These are phyloP conservation scores for Stenoptilia bipunctidactyla DNA, from an alignment of 2,888 invertebrate genomes.

Conservation along the genomic window DNA sequence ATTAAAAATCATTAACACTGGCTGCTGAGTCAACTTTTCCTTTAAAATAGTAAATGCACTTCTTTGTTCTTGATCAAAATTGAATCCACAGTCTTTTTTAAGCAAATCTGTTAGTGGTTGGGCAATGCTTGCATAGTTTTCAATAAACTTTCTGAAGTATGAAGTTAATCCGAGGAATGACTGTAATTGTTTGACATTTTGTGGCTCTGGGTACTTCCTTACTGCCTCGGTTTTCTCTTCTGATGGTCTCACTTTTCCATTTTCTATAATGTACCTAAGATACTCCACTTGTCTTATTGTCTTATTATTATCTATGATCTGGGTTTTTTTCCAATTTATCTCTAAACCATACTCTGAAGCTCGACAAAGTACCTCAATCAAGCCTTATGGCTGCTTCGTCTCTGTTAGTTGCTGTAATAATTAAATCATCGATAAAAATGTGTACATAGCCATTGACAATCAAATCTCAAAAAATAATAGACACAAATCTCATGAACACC, in stretches of 20 bases:
- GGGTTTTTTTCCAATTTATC: too few relatives aligned
- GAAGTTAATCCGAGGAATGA: slow-evolving; percentile 10
- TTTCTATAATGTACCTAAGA: too few relatives aligned
- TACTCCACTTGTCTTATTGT: slow-evolving; percentile 19
- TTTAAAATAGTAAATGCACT: slow-evolving; percentile 16
- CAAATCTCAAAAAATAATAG: slow-evolving; percentile 13
- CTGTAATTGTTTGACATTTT: slow-evolving; percentile 8
- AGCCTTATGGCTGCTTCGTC: too few relatives aligned
- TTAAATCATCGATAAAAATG: too few relatives aligned
- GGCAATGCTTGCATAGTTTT: slow-evolving; percentile 17
- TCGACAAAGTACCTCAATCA: too few relatives aligned
- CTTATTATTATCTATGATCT: slow-evolving; percentile 19
- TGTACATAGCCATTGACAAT: slow-evolving; percentile 14
- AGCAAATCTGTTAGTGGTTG: slow-evolving; percentile 18
- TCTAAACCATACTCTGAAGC: too few relatives aligned
- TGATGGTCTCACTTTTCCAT: slow-evolving; percentile 15
- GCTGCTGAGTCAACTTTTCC: slow-evolving; percentile 10
- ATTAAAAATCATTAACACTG: slow-evolving; percentile 15
- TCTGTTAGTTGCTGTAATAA: too few relatives aligned
- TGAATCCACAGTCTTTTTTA: slow-evolving; percentile 12
- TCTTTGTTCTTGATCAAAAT: slow-evolving; percentile 13
- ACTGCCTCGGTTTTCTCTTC: slow-evolving; percentile 15
- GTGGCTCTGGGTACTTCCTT: slow-evolving; percentile 12
- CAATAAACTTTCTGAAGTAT: slow-evolving; percentile 16
- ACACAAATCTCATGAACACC: slow-evolving; percentile 8